Base-by-base conservation (phyloP, 1,140 invertebrate genomes). In the Physella acuta region DNA sequence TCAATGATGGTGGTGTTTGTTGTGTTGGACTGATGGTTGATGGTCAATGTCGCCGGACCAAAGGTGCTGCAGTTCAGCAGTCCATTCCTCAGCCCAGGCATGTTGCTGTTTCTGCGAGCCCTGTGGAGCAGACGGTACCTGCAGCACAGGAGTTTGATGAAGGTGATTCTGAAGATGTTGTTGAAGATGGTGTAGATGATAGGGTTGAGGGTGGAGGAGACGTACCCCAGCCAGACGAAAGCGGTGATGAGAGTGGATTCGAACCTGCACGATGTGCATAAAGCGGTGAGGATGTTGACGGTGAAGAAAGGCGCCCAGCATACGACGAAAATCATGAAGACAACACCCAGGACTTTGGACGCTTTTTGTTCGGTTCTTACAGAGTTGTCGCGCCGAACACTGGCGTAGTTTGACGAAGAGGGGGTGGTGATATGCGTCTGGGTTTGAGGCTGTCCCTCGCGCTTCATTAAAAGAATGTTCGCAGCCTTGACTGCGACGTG, bases 291-390 rank as follows among this genome's bases (percentile, higher is more conserved):
- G 24, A 84, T 78, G 73, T 85, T 86, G 24, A 79, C 74, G 44
- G 83, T 73, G 68, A 85, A 86, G 76, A 86, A 86, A 55, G 85
- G 85, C 1, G 81, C 81, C 85, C 85, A 86, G 69, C 81, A 82
- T 8, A 84, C 71, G 8, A 84, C 76, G 70, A 86, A 86, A 33
- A 84, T 79, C 16, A 74, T 76, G 72, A 86, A 85, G 20, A 86
- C 82, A 8, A 85, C 79, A 5, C 82, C 82, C 20, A 86, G 78
- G 24, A 86, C 84, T 77, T 85, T 91, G 2, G 94, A 94, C 56
- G 95, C 95, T 86, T 96, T 96, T 84, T 97, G 94, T 84, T 98
- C 95, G 76, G 94, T 95, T 52, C 78, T 73, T 20, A 83, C 82
- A 59, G 78, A 71, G 71, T 60, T 78, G 52, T 71, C 74, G 34